phyloP scores from a whole-genome alignment of 2,113 vertebrate species.

The Oryzias celebensis region DNA sequence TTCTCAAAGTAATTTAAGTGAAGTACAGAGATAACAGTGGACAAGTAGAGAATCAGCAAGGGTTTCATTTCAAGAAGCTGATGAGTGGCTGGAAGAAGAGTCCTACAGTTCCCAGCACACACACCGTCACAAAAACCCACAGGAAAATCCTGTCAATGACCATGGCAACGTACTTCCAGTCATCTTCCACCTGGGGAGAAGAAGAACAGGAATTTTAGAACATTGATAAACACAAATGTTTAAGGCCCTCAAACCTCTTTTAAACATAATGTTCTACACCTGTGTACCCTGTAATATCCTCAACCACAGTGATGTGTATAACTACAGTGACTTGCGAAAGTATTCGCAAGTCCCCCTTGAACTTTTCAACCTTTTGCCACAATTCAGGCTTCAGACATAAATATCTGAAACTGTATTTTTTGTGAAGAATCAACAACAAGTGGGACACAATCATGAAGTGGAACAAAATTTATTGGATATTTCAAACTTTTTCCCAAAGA shows the following conservation, averaged over 20 bases:
- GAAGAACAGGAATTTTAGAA: slow-evolving; percentile 6
- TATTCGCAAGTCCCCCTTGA: too few relatives aligned
- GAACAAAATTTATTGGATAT: too few relatives aligned
- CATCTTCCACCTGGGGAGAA: slow-evolving; percentile 85
- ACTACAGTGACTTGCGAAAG: too few relatives aligned
- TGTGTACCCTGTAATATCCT: too few relatives aligned
- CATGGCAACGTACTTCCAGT: slow-evolving; percentile 95
- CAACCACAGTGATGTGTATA: too few relatives aligned
- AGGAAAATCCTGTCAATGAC: slow-evolving; percentile 95
- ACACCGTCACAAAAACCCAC: slow-evolving; percentile 89
- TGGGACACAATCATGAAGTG: too few relatives aligned
- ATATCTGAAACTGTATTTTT: too few relatives aligned
- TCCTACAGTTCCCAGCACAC: slow-evolving; percentile 88
- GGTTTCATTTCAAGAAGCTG: slow-evolving; percentile 66
- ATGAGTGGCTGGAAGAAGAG: slow-evolving; percentile 87
- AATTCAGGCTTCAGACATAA: too few relatives aligned
- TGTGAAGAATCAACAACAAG: too few relatives aligned
- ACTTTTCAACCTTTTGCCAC: too few relatives aligned
- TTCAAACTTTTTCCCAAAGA: too few relatives aligned
- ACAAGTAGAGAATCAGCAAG: slow-evolving; percentile 11
- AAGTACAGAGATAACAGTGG: slow-evolving; percentile 12
- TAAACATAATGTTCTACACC: not conserved
- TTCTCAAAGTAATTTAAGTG: slow-evolving; percentile 33
- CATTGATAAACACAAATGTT: not conserved
- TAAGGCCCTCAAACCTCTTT: not conserved